Base-by-base conservation (phyloP, 1,140 invertebrate genomes). In the Penaeus chinensis region DNA sequence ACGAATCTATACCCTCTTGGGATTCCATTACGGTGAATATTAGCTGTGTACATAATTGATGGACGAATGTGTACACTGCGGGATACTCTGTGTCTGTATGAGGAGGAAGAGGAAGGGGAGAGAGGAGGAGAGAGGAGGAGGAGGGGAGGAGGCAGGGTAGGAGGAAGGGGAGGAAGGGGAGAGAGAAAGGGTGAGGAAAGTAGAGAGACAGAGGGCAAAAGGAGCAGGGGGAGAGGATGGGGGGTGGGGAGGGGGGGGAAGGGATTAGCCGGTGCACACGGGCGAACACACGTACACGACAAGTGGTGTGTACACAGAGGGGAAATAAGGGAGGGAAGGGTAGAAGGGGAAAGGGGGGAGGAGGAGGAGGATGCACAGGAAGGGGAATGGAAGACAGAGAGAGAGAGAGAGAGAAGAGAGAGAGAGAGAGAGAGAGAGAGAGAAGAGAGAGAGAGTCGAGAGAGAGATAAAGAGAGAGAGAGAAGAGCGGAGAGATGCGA, bases 11-110 rank as follows among this genome's bases (percentile, higher is more conserved):
- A 24, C 47, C 63, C 86, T 87, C 86, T 32, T 20, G 86, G 71
- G 81, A 76, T 81, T 87, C 86, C 86, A 87, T 87, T 87, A 87
- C 80, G 60, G 80, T n/a, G 86, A 87, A 87, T 87, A 87, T 87
- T 87, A 87, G 71, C 37, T 32, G 86, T 87, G 86, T 87, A 87
- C 80, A 83, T 87, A 83, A 87, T 87, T 87, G 86, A 82, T 87
- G 86, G 77, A 78, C 24, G 71, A 54, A 65, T 87, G 86, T 87
- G 86, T 87, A 78, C 85, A 79, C 84, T 85, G 84, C 37, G 85
- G 85, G 85, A 87, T 87, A 87, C 85, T 87, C 85, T 87, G 85
- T 87, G 85, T 87, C 79, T 87, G 80, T 87, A 27, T 77, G 80
- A 37, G 80, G 77, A 79, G 66, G 69, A 71, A 63, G 78, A 87